Evolutionary conservation across 2,113 vertebrate species (phyloP), one percentile per base, ranked within the genome.

Genomic region (Oxygymnocypris stewartii): DNA sequence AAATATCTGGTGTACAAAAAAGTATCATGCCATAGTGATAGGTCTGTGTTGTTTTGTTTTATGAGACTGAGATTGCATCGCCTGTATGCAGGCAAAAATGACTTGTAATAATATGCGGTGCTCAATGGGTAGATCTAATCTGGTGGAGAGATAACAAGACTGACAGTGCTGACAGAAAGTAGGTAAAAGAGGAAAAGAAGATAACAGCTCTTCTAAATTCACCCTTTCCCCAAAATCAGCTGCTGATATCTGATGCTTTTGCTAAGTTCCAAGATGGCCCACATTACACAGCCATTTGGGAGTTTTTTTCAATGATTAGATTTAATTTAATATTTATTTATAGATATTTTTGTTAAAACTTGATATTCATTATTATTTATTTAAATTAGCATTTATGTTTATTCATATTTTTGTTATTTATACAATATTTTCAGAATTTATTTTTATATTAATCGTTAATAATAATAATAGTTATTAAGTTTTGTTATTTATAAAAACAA

Each of bases 151-250:
- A 86, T 73, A 59, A 87, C 8, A 31, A 31, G 14, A 11, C 78
- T 10, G n/a, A 5, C 78, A 63, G 18, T 8, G 18, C 1, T n/a
- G 37, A 16, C 13, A 28, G 23, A 65, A 82, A 20, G 59, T 67
- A 57, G 51, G 47, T 23, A 89, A 88, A 71, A 31, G 85, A 40
- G 57, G 47, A 74, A 78, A 49, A 31, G 74, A 77, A 84, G 18
- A 23, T 10, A 54, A 67, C 5, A 49, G 49, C 57, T 54, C 86
- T 40, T 25, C 7, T 40, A 85, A 67, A 25, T 69, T 37, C 63
- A 61, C 54, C 69, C 71, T 59, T 61, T 82, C n/a, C n/a, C 75
- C 84, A 40, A 85, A n/a, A 80, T 63, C 57, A 61, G 16, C 37
- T n/a, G 6, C 51, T 80, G 57, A n/a, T 63, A 80, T 80, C 20